Percentiles rank a stretch among this genome's conserved stretches.
Conservation (phyloP, 2,797 vertebrate genomes). For the Scomberomorus guttatus region DNA sequence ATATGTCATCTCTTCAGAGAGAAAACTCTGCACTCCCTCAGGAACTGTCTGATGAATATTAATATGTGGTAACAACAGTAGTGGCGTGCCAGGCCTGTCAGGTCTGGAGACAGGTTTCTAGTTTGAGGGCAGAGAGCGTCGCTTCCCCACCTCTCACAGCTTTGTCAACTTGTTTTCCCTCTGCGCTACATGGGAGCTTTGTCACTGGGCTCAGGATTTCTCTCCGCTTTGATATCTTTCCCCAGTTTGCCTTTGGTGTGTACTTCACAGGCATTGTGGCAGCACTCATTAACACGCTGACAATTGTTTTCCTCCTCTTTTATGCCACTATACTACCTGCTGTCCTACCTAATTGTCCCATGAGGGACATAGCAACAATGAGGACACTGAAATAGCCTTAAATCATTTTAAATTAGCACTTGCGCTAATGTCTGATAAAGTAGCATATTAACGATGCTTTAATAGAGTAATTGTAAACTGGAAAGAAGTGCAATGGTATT, state of each 20-base stretch:
- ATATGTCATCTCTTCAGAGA: conserved; percentile 77
- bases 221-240: conserved; percentile 69
- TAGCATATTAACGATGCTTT: background rate
- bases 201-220: conserved; percentile 51
- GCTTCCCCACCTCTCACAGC: conserved; percentile 67
- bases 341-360: conserved; percentile 47
- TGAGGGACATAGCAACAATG: conserved; percentile 29
- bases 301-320: conserved; percentile 54
- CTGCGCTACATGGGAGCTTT: conserved; percentile 45
- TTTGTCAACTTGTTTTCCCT: conserved; percentile 72
- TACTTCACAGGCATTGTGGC: conserved; percentile 64
- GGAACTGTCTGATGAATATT: conserved; percentile 82
- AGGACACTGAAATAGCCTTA: conserved; percentile 14
- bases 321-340: conserved; percentile 32
- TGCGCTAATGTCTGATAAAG: conserved; percentile 13
- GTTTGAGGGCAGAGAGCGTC: conserved; percentile 72
- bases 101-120: conserved; percentile 72
- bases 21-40: conserved; percentile 51
- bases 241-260: conserved; percentile 69
- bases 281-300: conserved; percentile 67
- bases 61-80: conserved; percentile 74
- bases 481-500: background rate
- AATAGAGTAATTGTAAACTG: background rate
- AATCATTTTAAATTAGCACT: conserved; percentile 33
- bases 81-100: conserved; percentile 69